Evolutionary conservation across 2,888 invertebrate species (phyloP), one percentile per base, ranked within the genome.

Genomic region (Microchrysa polita): DNA sequence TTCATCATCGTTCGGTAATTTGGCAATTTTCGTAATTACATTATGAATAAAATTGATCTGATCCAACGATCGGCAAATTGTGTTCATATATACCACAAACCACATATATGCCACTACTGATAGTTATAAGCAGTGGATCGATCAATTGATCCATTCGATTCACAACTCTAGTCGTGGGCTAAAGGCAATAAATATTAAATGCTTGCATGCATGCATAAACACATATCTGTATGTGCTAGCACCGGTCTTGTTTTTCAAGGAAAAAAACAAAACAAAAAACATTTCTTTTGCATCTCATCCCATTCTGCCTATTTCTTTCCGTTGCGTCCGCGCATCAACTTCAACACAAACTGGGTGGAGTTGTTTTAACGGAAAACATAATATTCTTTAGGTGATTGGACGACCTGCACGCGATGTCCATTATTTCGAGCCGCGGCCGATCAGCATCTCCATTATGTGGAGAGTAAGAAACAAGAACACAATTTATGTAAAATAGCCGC

Each of bases 11-110:
- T 44, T 18, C 27, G 67, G 73, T 73, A 75, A 75, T 75, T 75
- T 75, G 75, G 75, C 75, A 75, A 75, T 75, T 75, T 75, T 75
- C 27, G 75, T 73, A 75, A 75, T 75, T 75, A 75, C 73, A 55
- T 69, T 75, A 61, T 40, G 57, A 53, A 63, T 52, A 60, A 75
- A 75, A 73, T 75, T 73, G 75, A 75, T 75, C 73, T 44, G 34
- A 60, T 74, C 72, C 53, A 60, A 61, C 40, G 16, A 61, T 61
- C 40, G n/a, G n/a, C n/a, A n/a, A n/a, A n/a, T n/a, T n/a, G n/a
- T n/a, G n/a, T 61, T 61, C 18, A 14, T 4, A 48, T 48, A 12
- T 48, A n/a, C 10, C 27, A 7, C 27, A 34, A 34, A n/a, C n/a
- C n/a, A n/a, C n/a, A n/a, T 34, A 34, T 34, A 7, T 34, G 27